Conservation (phyloP, 2,888 invertebrate genomes). For the Ceriagrion tenellum region DNA sequence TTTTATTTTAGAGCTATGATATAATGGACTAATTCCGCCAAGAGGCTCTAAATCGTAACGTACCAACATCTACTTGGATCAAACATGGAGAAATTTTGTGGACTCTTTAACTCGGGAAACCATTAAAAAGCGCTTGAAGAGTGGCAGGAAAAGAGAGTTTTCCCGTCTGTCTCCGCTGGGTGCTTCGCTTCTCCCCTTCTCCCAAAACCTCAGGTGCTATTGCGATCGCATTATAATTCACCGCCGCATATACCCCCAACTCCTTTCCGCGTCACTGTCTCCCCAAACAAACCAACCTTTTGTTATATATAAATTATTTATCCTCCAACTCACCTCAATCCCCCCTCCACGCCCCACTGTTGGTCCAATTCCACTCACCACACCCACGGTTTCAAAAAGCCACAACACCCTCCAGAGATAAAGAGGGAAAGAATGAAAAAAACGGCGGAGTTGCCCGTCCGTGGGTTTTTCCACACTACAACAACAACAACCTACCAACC, state of each 20-base stretch:
- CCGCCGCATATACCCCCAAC: background rate
- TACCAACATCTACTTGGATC: no score
- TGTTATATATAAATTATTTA: slow-evolving; percentile 10
- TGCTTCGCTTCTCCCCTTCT: background rate
- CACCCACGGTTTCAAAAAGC: background rate
- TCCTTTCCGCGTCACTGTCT: slow-evolving; percentile 20
- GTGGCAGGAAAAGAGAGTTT: background rate
- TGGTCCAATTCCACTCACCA: background rate
- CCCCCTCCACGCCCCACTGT: background rate
- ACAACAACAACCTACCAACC: background rate
- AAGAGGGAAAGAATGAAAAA: background rate
- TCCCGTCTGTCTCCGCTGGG: background rate
- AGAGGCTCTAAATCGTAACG: no score
- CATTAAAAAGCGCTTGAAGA: background rate
- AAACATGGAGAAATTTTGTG: no score
- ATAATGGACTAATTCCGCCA: no score
- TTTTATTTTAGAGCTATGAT: no score
- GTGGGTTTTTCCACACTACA: background rate
- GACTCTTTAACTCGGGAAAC: no score
- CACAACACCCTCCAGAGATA: background rate
- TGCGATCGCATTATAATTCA: slow-evolving; percentile 19
- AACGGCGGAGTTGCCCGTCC: background rate
- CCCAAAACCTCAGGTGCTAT: background rate
- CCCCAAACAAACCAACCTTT: slow-evolving; percentile 2
- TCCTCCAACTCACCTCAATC: background rate